Conservation (phyloP, 2,888 invertebrate genomes). For the Onchidella celtica region DNA sequence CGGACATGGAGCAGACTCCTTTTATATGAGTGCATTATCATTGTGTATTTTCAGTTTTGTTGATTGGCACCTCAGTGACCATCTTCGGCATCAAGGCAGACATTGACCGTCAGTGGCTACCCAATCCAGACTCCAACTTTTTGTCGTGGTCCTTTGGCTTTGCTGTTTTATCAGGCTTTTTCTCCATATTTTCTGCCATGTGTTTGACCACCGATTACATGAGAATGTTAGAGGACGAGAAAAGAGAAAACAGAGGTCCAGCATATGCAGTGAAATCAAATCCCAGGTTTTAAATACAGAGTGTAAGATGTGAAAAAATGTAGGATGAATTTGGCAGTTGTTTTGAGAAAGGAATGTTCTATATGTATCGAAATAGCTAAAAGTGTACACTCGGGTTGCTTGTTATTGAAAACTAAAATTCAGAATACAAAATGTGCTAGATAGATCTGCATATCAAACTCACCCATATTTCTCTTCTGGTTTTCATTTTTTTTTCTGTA, state of each 20-base stretch:
- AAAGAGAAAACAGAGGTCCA: constrained; percentile 39
- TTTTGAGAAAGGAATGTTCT: no score
- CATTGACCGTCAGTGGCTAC: constrained; percentile 86
- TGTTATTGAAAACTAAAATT: no score
- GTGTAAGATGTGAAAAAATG: no score
- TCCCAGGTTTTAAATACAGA: constrained; percentile 42
- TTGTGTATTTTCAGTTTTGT: constrained; percentile 84
- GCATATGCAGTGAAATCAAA: constrained; percentile 51
- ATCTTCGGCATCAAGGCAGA: constrained; percentile 94
- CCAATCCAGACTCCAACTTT: constrained; percentile 96
- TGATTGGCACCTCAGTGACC: constrained; percentile 85
- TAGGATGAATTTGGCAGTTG: no score
- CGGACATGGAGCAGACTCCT: no score
- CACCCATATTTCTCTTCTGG: no score
- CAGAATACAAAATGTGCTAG: no score
- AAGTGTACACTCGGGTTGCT: no score
- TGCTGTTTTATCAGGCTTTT: constrained; percentile 86
- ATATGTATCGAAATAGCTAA: no score
- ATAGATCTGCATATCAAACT: no score
- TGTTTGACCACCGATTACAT: constrained; percentile 65
- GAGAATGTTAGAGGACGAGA: constrained; percentile 48
- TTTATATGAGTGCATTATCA: no score
- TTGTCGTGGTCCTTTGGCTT: constrained; percentile 96
- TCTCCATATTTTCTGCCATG: constrained; percentile 69
- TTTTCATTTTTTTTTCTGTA: no score